These are phyloP conservation scores for Luperina testacea DNA, from an alignment of 2,888 invertebrate genomes.

Conservation along the genomic window DNA sequence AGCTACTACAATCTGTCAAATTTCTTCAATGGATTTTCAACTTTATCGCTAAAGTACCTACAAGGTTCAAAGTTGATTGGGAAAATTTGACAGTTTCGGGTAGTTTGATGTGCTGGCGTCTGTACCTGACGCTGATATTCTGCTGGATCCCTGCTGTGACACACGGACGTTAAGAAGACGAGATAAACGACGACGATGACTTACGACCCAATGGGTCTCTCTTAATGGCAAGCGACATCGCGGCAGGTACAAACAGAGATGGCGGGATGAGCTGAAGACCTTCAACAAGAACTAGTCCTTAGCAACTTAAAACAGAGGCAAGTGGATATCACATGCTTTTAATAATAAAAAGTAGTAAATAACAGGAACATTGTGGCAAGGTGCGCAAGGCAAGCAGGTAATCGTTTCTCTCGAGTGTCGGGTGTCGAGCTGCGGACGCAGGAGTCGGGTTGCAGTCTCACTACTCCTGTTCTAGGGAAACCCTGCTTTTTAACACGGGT, in stretches of 20 bases:
- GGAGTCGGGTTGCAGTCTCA: constrained; percentile 71
- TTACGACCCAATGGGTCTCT: background rate
- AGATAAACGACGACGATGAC: too few species aligned
- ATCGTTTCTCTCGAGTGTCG: constrained; percentile 70
- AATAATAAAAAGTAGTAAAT: background rate
- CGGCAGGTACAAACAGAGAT: background rate
- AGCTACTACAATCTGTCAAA: too few species aligned
- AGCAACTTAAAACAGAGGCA: background rate
- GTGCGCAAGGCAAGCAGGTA: constrained; percentile 28
- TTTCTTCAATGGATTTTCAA: too few species aligned
- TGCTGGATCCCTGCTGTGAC: too few species aligned
- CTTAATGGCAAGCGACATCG: background rate
- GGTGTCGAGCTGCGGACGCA: constrained; percentile 64
- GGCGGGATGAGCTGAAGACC: background rate
- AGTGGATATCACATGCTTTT: too few species aligned
- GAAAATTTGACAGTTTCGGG: too few species aligned
- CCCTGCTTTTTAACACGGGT: constrained; percentile 20
- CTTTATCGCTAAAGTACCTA: too few species aligned
- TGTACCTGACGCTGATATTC: too few species aligned
- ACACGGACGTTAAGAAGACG: too few species aligned
- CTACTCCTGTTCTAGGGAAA: constrained; percentile 54
- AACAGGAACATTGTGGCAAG: constrained; percentile 31
- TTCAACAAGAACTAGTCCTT: background rate
- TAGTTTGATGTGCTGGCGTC: too few species aligned
- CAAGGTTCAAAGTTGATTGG: too few species aligned